These are phyloP conservation scores for Drosophila varians DNA, from an alignment of 1,140 invertebrate species.

Conservation along the genomic window DNA sequence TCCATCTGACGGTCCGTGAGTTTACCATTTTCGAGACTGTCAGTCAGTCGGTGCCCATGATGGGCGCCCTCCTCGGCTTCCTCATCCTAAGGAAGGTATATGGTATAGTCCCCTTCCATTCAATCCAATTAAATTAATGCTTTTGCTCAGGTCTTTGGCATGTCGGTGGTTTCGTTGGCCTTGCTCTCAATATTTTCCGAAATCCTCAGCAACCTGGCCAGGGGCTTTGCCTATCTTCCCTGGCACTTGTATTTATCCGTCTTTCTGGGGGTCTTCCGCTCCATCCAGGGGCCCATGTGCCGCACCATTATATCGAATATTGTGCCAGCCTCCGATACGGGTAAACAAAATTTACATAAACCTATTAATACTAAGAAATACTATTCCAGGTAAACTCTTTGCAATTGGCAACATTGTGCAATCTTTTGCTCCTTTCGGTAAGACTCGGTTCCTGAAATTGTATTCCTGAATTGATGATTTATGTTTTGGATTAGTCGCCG, in stretches of 20 bases:
- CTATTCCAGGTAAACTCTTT: conserved; percentile 85
- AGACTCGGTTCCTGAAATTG: neutral
- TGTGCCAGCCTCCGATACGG: conserved; percentile 86
- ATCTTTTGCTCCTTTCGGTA: conserved; percentile 85
- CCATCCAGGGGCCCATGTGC: conserved; percentile 86
- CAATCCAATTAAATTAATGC: neutral
- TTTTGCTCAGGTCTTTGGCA: conserved; percentile 52
- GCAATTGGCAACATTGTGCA: conserved; percentile 87
- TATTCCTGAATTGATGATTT: neutral
- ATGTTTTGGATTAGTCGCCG: conserved; percentile 79
- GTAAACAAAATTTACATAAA: conserved; percentile 78
- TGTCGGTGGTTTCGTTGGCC: conserved; percentile 67
- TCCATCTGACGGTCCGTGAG: conserved; percentile 87
- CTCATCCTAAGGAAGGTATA: conserved; percentile 84
- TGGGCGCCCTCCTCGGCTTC: conserved; percentile 85
- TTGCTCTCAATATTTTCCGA: conserved; percentile 73
- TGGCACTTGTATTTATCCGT: conserved; percentile 87
- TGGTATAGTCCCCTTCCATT: conserved; percentile 16
- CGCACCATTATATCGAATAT: conserved; percentile 88
- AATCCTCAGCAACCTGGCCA: conserved; percentile 83
- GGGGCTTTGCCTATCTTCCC: conserved; percentile 84
- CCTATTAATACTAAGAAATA: neutral
- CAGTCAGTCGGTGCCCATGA: conserved; percentile 83
- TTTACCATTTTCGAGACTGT: conserved; percentile 85
- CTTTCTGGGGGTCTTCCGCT: conserved; percentile 85